A percentile compares a stretch with the other conserved stretches of the same genome.
phyloP scores from a whole-genome alignment of 2,888 invertebrate genomes.

The Stratiomys singularior region DNA sequence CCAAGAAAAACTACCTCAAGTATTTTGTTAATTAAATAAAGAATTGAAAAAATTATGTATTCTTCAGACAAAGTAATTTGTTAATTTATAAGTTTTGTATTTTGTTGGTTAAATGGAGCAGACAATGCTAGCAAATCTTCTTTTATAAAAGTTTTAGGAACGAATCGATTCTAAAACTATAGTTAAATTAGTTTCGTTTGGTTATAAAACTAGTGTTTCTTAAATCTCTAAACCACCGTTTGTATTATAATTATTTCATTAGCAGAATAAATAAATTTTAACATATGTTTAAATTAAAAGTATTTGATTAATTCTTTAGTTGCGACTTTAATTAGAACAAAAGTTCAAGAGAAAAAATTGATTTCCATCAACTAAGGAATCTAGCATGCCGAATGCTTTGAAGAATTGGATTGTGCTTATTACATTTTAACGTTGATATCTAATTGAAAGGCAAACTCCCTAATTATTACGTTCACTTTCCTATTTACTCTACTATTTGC shows the following conservation, averaged over 20 bases:
- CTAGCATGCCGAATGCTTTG: conserved; percentile 22
- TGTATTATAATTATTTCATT: too few relatives aligned
- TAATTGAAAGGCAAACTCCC: background rate
- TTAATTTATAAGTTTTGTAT: conserved; percentile 4
- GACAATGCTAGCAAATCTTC: background rate
- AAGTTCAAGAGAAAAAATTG: background rate
- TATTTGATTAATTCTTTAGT: background rate
- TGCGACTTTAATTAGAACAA: background rate
- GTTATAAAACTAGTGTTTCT: too few relatives aligned
- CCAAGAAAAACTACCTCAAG: conserved; percentile 43
- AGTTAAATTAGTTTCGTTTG: too few relatives aligned
- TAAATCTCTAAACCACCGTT: too few relatives aligned
- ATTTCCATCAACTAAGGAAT: background rate
- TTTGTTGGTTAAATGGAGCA: background rate
- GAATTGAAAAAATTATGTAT: background rate
- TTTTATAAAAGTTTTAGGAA: too few relatives aligned
- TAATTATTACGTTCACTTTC: background rate
- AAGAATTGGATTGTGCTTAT: conserved; percentile 26
- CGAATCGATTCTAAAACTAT: too few relatives aligned
- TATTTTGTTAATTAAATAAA: conserved; percentile 26
- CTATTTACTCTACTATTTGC: background rate
- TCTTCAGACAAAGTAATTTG: too few relatives aligned
- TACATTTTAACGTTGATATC: conserved; percentile 18
- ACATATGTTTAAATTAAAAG: background rate
- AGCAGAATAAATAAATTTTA: background rate